A percentile compares a stretch with the other conserved stretches of the same genome.
Conservation (phyloP, 2,797 vertebrate genomes). For the Coregonus sp. region DNA sequence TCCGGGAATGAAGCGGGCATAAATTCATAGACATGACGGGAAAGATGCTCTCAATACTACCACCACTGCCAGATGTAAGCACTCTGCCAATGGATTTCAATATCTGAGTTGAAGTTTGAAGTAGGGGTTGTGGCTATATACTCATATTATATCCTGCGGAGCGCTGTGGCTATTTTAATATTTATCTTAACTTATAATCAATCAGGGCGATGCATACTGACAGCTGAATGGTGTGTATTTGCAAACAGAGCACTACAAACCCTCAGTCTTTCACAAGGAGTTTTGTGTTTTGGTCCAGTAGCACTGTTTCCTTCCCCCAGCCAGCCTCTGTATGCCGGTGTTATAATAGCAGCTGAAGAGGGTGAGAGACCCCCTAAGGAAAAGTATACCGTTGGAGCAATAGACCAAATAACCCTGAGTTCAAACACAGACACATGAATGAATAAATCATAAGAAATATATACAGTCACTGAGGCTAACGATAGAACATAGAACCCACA, state of each 20-base stretch:
- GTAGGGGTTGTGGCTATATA: background rate
- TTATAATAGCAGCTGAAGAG: slow-evolving; percentile 25
- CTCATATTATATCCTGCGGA: background rate
- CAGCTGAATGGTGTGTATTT: background rate
- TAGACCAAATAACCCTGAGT: slow-evolving; percentile 25
- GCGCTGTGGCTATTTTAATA: background rate
- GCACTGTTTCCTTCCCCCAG: background rate
- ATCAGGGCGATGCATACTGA: background rate
- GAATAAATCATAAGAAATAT: slow-evolving; percentile 20
- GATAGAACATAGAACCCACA: slow-evolving; percentile 3
- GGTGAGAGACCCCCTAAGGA: slow-evolving; percentile 30
- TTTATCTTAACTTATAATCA: background rate
- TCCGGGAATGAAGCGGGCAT: slow-evolving; percentile 3
- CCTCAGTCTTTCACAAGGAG: background rate
- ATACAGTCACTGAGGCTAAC: background rate
- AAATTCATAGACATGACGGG: slow-evolving; percentile 13
- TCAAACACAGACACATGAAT: slow-evolving; percentile 31
- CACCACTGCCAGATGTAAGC: background rate
- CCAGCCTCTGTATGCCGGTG: slow-evolving; percentile 10
- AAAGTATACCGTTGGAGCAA: slow-evolving; percentile 16
- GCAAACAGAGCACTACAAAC: background rate
- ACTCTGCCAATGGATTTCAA: background rate
- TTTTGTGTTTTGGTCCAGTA: background rate
- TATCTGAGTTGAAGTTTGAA: background rate
- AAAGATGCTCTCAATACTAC: background rate